Conservation (phyloP, 2,113 vertebrate species). For the Chionodraco myersi region DNA sequence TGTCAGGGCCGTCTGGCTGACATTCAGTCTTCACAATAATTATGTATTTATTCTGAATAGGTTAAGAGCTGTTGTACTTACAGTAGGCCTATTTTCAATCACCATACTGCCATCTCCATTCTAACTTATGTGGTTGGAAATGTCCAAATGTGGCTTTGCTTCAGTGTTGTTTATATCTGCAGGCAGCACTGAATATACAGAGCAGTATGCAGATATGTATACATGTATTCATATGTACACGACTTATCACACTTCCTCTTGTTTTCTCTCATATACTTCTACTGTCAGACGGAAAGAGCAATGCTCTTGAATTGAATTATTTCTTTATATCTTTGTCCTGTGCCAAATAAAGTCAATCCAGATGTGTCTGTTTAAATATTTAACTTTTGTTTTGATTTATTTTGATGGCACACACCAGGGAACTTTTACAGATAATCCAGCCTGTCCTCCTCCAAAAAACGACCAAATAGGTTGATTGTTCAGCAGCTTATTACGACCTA, state of each 20-base stretch:
- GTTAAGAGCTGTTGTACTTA: slow-evolving; percentile 11
- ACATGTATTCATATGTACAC: too few species aligned
- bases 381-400: not conserved
- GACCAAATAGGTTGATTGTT: too few species aligned
- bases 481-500: too few species aligned
- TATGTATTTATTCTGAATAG: slow-evolving; percentile 10
- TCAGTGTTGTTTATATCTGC: too few species aligned
- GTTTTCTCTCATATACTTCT: slow-evolving; percentile 28
- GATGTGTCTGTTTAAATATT: slow-evolving; percentile 37
- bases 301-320: slow-evolving; percentile 26
- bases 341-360: slow-evolving; percentile 25
- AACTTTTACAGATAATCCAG: not conserved
- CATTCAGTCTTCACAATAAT: not conserved
- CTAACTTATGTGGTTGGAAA: too few species aligned
- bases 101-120: not conserved
- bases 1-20: slow-evolving; percentile 34
- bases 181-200: too few species aligned
- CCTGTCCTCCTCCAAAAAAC: too few species aligned
- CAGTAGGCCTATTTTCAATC: slow-evolving; percentile 7
- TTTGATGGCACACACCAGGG: slow-evolving; percentile 1
- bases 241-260: slow-evolving; percentile 7
- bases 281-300: slow-evolving; percentile 21
- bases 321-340: slow-evolving; percentile 23
- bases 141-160: too few species aligned
- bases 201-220: too few species aligned